phyloP scores from a whole-genome alignment of 2,113 vertebrate species.

The Panurus biarmicus region DNA sequence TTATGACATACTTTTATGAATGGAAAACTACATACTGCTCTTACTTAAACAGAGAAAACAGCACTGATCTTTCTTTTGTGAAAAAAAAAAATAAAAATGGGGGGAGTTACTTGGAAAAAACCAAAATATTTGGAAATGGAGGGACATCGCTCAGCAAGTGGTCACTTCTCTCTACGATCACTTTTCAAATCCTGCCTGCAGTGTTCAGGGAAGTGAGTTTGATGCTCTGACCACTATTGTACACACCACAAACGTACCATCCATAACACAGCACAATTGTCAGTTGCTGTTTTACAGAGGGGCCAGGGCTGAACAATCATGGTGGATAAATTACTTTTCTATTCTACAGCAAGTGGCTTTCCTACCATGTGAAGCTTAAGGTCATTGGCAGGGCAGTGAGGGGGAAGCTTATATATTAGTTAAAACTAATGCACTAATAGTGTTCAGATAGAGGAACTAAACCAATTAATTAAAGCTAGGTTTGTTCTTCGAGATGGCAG shows the following conservation, averaged over 20 bases:
- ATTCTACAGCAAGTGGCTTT: conserved; percentile 60
- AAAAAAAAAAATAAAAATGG: not conserved
- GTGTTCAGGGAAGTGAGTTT: conserved; percentile 17
- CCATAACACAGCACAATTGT: conserved; percentile 57
- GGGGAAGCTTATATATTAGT: conserved; percentile 49
- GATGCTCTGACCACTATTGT: not conserved
- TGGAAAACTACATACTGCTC: conserved; percentile 1
- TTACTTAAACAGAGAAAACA: conserved; percentile 46
- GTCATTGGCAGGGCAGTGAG: conserved; percentile 54
- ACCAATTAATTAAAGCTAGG: not conserved
- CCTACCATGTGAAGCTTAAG: conserved; percentile 49
- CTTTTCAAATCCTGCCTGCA: conserved; percentile 7
- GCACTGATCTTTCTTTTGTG: not conserved
- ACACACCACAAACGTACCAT: conserved; percentile 19
- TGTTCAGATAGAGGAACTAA: conserved; percentile 38
- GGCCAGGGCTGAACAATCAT: conserved; percentile 17
- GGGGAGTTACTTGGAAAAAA: not conserved
- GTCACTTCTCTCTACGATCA: not conserved
- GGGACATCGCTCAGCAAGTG: conserved; percentile 11
- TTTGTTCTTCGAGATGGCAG: not conserved
- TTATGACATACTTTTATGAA: conserved; percentile 2
- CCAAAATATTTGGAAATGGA: conserved; percentile 21
- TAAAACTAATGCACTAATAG: conserved; percentile 46
- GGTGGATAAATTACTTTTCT: conserved; percentile 60
- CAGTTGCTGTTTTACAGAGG: conserved; percentile 61